phyloP scores from a whole-genome alignment of 2,888 invertebrate genomes.

The Periphyllus acericola region DNA sequence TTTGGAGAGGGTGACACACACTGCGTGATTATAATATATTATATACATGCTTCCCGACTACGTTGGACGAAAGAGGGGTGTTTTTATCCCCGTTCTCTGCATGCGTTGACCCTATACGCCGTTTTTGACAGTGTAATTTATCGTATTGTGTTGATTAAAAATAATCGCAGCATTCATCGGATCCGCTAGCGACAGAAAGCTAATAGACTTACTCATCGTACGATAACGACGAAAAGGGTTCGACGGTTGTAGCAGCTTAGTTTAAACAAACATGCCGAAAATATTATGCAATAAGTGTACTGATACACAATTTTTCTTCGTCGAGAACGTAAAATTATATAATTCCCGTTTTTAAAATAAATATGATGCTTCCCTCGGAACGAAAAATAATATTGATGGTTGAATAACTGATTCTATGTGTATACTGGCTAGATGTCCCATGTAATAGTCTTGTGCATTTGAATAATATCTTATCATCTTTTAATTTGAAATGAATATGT shows the following conservation, averaged over 20 bases:
- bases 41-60: conserved; percentile 30
- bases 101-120: conserved; percentile 53
- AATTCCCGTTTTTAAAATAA: neutral
- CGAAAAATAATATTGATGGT: neutral
- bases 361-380: neutral
- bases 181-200: conserved; percentile 40
- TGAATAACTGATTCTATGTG: neutral
- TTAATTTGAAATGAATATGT: too few relatives aligned
- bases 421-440: too few relatives aligned
- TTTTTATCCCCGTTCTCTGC: conserved; percentile 52
- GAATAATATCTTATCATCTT: too few relatives aligned
- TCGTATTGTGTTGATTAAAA: conserved; percentile 62
- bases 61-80: conserved; percentile 47
- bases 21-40: conserved; percentile 4
- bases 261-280: neutral
- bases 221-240: conserved; percentile 33
- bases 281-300: neutral
- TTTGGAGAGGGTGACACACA: conserved; percentile 58
- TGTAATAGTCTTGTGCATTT: too few relatives aligned
- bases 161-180: conserved; percentile 58
- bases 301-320: neutral
- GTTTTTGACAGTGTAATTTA: conserved; percentile 59
- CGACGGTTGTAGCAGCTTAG: neutral
- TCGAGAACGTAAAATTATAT: neutral
- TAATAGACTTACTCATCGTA: conserved; percentile 59